Evolutionary conservation across 1,140 invertebrate species (phyloP).

Genomic region (Gonioctena quinquepunctata): DNA sequence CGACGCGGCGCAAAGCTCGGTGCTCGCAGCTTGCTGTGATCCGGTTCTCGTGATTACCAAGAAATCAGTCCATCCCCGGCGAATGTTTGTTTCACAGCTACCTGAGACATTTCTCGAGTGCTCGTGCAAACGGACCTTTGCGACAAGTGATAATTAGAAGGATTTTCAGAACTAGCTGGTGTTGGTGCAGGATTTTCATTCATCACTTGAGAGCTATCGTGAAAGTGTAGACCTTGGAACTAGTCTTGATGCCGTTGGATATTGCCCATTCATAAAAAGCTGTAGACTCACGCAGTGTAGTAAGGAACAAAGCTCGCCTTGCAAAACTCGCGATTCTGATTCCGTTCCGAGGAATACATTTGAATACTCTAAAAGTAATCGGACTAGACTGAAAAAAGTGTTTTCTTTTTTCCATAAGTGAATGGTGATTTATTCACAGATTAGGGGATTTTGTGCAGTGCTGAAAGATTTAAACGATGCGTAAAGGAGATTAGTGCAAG

Average conservation of each 20-base stretch:
- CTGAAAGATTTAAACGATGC: conserved; percentile 17
- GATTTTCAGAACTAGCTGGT: background rate
- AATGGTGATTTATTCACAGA: conserved; percentile 24
- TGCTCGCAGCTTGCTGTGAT: background rate
- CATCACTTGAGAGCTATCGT: background rate
- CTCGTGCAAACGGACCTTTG: background rate
- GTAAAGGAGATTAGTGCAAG: conserved; percentile 17
- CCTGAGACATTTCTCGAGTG: background rate
- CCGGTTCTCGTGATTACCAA: background rate
- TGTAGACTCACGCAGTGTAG: background rate
- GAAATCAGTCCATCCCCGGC: background rate
- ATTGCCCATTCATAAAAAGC: conserved; percentile 1
- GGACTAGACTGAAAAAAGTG: conserved; percentile 8
- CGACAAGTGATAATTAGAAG: background rate
- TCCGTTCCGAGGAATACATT: conserved; percentile 13
- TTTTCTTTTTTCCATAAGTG: conserved; percentile 9
- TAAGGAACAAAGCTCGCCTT: background rate
- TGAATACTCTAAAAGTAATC: background rate
- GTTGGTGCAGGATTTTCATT: background rate
- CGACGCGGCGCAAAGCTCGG: background rate
- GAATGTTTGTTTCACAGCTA: background rate
- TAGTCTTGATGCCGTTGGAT: background rate
- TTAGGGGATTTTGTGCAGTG: conserved; percentile 14
- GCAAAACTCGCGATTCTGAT: background rate
- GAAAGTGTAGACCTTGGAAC: conserved; percentile 4